These are phyloP conservation scores for Cotesia chilonis DNA, from an alignment of 1,140 invertebrate genomes.

Conservation along the genomic window DNA sequence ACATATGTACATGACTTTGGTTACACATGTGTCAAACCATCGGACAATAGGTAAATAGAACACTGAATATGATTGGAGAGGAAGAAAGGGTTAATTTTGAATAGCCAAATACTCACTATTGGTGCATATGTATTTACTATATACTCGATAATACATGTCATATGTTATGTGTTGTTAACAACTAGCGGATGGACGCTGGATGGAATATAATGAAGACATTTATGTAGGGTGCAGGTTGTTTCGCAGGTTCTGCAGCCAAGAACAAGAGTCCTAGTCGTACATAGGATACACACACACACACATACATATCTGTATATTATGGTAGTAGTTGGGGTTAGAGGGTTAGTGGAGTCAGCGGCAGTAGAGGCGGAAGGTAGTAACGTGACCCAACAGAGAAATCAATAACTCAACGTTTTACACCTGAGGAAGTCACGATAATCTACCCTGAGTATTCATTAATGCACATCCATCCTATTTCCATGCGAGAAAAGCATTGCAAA, in stretches of 20 bases:
- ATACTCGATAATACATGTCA: no score
- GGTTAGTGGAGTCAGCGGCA: neutral
- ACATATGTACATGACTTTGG: neutral
- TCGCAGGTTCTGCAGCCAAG: conserved; percentile 31
- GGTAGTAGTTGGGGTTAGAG: neutral
- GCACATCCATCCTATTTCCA: neutral
- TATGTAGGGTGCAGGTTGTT: conserved; percentile 4
- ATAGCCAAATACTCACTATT: neutral
- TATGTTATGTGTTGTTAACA: neutral
- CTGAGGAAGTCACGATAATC: conserved; percentile 40
- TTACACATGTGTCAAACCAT: conserved; percentile 25
- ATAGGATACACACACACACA: neutral
- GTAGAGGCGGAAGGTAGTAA: conserved; percentile 15
- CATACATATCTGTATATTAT: neutral
- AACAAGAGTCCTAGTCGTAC: neutral
- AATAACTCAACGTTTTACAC: conserved; percentile 47
- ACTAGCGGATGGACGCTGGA: conserved; percentile 1
- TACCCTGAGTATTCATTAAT: conserved; percentile 30
- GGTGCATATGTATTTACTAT: neutral
- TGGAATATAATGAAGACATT: neutral
- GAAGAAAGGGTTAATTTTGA: neutral
- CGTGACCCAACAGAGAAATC: conserved; percentile 47
- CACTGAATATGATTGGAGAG: neutral
- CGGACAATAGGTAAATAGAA: neutral
- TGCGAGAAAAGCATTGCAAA: conserved; percentile 26